phyloP scores from a whole-genome alignment of 23 tunicate genomes.

The Styela clava region DNA sequence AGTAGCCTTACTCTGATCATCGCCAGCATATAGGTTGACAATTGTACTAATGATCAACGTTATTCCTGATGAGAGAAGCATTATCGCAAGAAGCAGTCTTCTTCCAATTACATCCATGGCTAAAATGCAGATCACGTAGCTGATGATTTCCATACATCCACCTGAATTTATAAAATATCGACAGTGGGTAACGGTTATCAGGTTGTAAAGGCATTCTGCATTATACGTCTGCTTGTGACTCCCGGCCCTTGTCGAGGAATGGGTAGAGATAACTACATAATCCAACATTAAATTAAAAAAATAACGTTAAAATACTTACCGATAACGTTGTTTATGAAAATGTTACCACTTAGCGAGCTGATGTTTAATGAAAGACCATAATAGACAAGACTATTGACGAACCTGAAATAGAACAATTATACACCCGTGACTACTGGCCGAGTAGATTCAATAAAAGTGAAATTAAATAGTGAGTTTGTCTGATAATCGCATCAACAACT shows the following conservation, averaged over 20 bases:
- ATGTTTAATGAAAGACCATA: conserved; percentile 62
- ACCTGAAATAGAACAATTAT: conserved; percentile 36
- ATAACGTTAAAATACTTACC: conserved; percentile 52
- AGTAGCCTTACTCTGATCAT: too few relatives aligned
- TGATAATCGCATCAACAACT: too few relatives aligned
- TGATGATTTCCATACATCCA: conserved; percentile 64
- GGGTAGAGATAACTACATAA: too few relatives aligned
- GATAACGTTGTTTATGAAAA: conserved; percentile 61
- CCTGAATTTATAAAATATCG: conserved; percentile 29
- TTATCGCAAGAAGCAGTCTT: conserved; percentile 25
- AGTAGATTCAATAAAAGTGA: too few relatives aligned
- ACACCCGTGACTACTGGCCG: too few relatives aligned
- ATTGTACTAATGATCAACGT: conserved; percentile 33
- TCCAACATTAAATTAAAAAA: too few relatives aligned
- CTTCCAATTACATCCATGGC: conserved; percentile 57
- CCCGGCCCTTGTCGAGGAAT: too few relatives aligned
- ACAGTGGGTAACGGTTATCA: too few relatives aligned
- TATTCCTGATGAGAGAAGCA: conserved; percentile 34
- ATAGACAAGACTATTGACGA: conserved; percentile 52
- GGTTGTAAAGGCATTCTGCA: too few relatives aligned
- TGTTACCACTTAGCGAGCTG: conserved; percentile 47
- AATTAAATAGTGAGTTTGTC: too few relatives aligned
- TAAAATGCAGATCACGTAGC: conserved; percentile 44
- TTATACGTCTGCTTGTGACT: too few relatives aligned
- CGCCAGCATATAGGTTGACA: conserved; percentile 33